Percentiles rank a stretch among this genome's conserved stretches.
These are phyloP conservation scores for Elephantulus edwardii DNA, from an alignment of 2,113 vertebrate genomes.

Conservation along the genomic window DNA sequence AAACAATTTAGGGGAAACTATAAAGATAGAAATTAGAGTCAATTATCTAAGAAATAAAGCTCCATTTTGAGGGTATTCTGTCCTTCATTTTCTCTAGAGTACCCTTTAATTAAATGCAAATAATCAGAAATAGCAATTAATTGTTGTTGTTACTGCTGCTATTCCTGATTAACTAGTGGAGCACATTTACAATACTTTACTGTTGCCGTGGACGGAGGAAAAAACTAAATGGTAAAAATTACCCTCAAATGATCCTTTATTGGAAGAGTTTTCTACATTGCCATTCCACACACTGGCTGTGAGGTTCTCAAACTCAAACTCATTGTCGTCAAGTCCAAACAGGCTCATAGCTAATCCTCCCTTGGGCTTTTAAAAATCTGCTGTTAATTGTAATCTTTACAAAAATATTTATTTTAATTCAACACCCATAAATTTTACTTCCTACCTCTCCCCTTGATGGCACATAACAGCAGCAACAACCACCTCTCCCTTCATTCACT, in stretches of 20 bases:
- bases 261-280: background rate
- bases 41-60: slow-evolving; percentile 81
- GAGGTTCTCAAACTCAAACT: no score
- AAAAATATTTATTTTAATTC: no score
- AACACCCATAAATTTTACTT: no score
- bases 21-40: slow-evolving; percentile 79
- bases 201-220: background rate
- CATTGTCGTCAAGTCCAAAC: no score
- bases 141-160: slow-evolving; percentile 71
- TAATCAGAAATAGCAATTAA: slow-evolving; percentile 82
- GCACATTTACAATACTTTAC: slow-evolving; percentile 67
- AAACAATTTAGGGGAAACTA: slow-evolving; percentile 72
- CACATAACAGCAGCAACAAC: no score
- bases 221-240: background rate
- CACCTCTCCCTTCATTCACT: no score
- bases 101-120: slow-evolving; percentile 84
- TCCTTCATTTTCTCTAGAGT: slow-evolving; percentile 80
- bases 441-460: no score
- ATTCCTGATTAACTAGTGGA: slow-evolving; percentile 72
- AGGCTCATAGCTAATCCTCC: no score
- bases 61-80: slow-evolving; percentile 78
- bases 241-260: background rate
- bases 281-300: background rate
- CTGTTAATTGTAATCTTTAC: no score
- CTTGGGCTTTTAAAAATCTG: no score